phyloP scores from a whole-genome alignment of 2,797 vertebrate species.

The Catamblyrhynchus diadema region DNA sequence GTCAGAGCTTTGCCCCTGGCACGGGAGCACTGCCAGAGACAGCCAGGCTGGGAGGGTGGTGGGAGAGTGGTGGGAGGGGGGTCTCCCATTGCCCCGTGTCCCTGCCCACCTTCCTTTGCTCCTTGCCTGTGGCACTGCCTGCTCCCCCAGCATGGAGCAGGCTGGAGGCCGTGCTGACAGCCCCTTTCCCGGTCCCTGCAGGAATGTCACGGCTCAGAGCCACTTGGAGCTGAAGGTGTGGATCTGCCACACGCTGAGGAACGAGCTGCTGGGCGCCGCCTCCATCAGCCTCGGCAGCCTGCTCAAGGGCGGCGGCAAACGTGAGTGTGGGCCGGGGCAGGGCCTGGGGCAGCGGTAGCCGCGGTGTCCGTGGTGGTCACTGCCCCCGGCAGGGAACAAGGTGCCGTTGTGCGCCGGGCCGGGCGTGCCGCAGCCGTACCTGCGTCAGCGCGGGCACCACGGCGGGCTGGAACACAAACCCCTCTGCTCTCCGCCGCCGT shows the following conservation, averaged over 20 bases:
- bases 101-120: neutral
- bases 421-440: neutral
- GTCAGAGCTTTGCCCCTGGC: neutral
- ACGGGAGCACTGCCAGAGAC: rapidly evolving
- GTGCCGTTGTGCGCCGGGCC: neutral
- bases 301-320: slow-evolving; percentile 85
- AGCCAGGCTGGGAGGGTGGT: neutral
- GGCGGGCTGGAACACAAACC: neutral
- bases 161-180: rapidly evolving
- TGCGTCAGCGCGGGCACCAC: neutral
- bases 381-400: neutral
- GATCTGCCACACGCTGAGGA: slow-evolving; percentile 93
- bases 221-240: slow-evolving; percentile 92
- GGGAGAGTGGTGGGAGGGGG: too few species aligned
- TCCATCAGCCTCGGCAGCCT: slow-evolving; percentile 87
- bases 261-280: slow-evolving; percentile 90
- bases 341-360: too few species aligned
- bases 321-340: slow-evolving; percentile 58
- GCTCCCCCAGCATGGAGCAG: rapidly evolving
- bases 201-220: slow-evolving; percentile 93
- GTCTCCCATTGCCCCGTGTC: neutral
- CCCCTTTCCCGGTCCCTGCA: slow-evolving; percentile 42
- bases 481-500: slow-evolving; percentile 10
- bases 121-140: neutral
- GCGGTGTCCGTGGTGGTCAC: neutral